These are phyloP conservation scores for Sebastes cheni DNA, from an alignment of 2,797 vertebrate species.

Conservation along the genomic window DNA sequence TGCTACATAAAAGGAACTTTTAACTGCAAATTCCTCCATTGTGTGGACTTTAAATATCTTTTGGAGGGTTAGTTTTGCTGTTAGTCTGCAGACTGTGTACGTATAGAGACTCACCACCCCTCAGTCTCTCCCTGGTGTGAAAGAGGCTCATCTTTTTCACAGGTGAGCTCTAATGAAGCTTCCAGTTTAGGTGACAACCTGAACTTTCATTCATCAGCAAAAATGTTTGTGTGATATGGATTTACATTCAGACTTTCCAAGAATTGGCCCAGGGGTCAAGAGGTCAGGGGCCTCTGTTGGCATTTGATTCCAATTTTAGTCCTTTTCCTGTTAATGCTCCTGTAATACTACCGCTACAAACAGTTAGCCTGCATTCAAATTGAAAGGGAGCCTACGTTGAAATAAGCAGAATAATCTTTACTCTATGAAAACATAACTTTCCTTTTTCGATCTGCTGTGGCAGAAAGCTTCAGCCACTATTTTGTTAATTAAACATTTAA, in stretches of 20 bases:
- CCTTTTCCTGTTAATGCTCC: not conserved
- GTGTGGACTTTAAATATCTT: not conserved
- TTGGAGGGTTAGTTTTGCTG: not conserved
- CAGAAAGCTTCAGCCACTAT: too few relatives aligned
- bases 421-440: not conserved
- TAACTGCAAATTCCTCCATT: not conserved
- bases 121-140: constrained; percentile 68
- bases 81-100: not conserved
- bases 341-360: not conserved
- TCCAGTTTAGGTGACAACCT: constrained; percentile 39
- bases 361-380: not conserved
- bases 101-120: not conserved
- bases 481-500: too few relatives aligned
- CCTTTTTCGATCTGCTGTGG: not conserved
- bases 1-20: not conserved
- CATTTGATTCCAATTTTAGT: not conserved
- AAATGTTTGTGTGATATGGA: not conserved
- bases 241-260: constrained; percentile 20
- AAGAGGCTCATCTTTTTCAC: constrained; percentile 67
- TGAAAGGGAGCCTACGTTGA: not conserved
- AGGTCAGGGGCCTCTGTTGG: not conserved
- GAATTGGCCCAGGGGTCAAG: not conserved
- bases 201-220: constrained; percentile 21
- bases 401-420: not conserved
- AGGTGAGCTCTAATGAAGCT: constrained; percentile 73